phyloP scores from a whole-genome alignment of 2,888 invertebrate genomes.

The Macaria notata region DNA sequence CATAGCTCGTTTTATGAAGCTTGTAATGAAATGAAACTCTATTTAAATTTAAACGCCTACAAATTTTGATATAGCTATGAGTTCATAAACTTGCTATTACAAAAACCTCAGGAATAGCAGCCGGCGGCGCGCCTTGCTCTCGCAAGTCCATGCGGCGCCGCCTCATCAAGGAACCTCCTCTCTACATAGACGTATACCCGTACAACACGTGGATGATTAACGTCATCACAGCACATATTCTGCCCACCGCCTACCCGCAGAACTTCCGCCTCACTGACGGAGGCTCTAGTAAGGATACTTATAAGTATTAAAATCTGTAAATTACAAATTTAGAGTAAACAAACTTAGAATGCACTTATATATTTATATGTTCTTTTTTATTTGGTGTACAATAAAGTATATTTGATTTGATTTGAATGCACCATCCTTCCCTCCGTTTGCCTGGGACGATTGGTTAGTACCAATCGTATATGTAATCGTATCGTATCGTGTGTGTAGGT shows the following conservation, averaged over 20 bases:
- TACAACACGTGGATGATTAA: constrained; percentile 66
- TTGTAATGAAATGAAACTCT: too few species aligned
- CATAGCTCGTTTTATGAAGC: too few species aligned
- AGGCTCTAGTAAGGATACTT: constrained; percentile 43
- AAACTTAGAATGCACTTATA: not conserved
- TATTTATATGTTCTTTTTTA: too few species aligned
- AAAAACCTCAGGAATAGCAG: constrained; percentile 43
- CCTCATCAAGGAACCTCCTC: constrained; percentile 60
- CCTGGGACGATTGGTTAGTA: too few species aligned
- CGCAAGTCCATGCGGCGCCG: constrained; percentile 53
- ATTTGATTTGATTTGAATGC: too few species aligned
- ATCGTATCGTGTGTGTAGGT: too few species aligned
- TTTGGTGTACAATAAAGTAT: too few species aligned
- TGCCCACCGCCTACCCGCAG: constrained; percentile 61
- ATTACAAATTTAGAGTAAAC: not conserved
- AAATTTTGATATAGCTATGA: too few species aligned
- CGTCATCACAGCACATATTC: constrained; percentile 57
- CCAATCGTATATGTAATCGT: too few species aligned
- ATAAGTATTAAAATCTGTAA: not conserved
- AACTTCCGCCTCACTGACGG: constrained; percentile 53
- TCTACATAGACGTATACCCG: constrained; percentile 68
- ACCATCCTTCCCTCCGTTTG: too few species aligned
- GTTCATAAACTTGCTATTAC: too few species aligned
- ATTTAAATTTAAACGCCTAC: too few species aligned
- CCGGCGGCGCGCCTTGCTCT: constrained; percentile 55